Evolutionary conservation across 2,113 vertebrate genomes (phyloP), one percentile per base, ranked within the genome.

Genomic region (Gavialis gangeticus): DNA sequence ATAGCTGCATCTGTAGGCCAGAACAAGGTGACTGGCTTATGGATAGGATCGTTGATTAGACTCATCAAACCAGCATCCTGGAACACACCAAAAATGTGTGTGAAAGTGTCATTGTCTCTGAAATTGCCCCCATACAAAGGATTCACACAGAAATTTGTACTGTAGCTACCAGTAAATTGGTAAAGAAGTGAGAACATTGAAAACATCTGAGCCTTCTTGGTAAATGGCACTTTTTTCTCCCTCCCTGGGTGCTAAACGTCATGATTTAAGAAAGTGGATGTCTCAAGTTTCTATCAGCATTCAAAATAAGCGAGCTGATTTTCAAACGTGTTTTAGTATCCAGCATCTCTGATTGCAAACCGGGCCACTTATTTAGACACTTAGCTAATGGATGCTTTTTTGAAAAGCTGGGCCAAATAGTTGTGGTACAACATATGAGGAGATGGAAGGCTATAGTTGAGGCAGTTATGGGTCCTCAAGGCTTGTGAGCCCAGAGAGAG

Each of bases 11-110:
- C 99, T 1, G 98, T 98, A 13, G 99, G 99, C 98, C 99, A 97
- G 97, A 99, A 99, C 88, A 99, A 25, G 0, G 99, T 99, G 89
- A 99, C 89, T 0, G 99, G 99, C 27, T 97, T 98, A 96, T 99
- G 97, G 8, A 98, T 75, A 4, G 84, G 95, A 27, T 99, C 97
- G 0, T 96, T 96, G 95, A 99, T 91, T 82, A 98, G 24, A 10
- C 97, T 95, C 46, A 98, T 92, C 87, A 99, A 91, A 17, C 98
- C 98, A 1, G 98, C 97, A n/a, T 98, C 98, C 99, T 99, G 97
- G 16, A 98, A 97, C 67, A 90, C 13, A 91, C 10, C 89, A 84
- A 76, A 60, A 78, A 28, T 12, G 4, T 4, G 16, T 0, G 0
- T 37, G 9, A 27, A 30, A 79, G 87, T 57, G 91, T 27, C 59